Evolutionary conservation across 2,888 invertebrate species (phyloP).

Genomic region (Cremastinae sp.): DNA sequence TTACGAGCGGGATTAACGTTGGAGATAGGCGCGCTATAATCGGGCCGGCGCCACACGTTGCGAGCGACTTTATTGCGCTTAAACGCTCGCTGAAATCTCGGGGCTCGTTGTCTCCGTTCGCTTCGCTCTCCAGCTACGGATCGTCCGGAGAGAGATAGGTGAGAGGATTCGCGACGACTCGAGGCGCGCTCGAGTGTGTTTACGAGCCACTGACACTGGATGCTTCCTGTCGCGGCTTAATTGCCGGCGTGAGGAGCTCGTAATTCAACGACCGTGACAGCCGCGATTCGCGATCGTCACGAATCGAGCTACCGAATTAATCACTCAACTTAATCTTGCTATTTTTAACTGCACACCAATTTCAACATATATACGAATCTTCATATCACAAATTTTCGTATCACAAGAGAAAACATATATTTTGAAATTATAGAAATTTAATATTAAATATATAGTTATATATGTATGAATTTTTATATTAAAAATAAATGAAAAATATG

Average conservation of each 20-base stretch:
- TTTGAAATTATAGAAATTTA: too few species aligned
- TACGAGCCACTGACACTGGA: slow-evolving; percentile 73
- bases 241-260: slow-evolving; percentile 68
- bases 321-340: neutral
- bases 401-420: too few species aligned
- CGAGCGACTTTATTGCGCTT: slow-evolving; percentile 64
- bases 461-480: too few species aligned
- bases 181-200: slow-evolving; percentile 67
- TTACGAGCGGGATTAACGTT: slow-evolving; percentile 49
- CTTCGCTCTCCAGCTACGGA: slow-evolving; percentile 50
- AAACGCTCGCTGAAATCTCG: slow-evolving; percentile 58
- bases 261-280: slow-evolving; percentile 67
- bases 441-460: too few species aligned
- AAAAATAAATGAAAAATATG: too few species aligned
- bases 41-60: slow-evolving; percentile 49
- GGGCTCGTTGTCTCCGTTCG: slow-evolving; percentile 41
- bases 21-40: slow-evolving; percentile 45
- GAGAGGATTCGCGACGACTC: slow-evolving; percentile 37
- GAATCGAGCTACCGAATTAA: too few species aligned
- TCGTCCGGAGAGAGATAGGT: slow-evolving; percentile 30
- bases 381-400: too few species aligned
- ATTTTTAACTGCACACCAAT: slow-evolving; percentile 4
- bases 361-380: neutral
- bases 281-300: slow-evolving; percentile 37
- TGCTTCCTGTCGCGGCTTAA: slow-evolving; percentile 74